Percentiles rank a stretch among this genome's conserved stretches.
Conservation (phyloP, 1,140 invertebrate genomes). For the Phymastichus coffea region DNA sequence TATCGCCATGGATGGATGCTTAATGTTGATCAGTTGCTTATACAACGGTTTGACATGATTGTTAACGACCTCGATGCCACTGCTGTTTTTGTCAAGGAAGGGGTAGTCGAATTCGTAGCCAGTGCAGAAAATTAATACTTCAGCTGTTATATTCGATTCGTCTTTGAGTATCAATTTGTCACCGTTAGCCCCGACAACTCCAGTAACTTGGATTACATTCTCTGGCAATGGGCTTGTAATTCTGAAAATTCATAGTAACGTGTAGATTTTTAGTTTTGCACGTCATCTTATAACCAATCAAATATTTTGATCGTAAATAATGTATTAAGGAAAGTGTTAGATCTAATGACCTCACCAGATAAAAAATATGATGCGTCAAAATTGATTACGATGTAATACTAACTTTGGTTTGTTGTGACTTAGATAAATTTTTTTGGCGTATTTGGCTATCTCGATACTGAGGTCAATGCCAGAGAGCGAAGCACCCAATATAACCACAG, state of each 20-base stretch:
- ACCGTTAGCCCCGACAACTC: slow-evolving; percentile 35
- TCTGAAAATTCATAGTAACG: neutral
- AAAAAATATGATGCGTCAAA: neutral
- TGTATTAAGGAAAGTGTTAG: neutral
- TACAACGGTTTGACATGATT: slow-evolving; percentile 71
- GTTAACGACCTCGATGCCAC: slow-evolving; percentile 61
- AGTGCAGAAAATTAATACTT: slow-evolving; percentile 43
- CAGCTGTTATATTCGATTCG: slow-evolving; percentile 20
- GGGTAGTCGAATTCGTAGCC: slow-evolving; percentile 70
- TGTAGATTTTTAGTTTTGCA: no score
- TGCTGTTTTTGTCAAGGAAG: slow-evolving; percentile 63
- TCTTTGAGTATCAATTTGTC: slow-evolving; percentile 34
- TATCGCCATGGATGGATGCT: slow-evolving; percentile 71
- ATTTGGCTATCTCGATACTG: slow-evolving; percentile 57
- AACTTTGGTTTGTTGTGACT: slow-evolving; percentile 45
- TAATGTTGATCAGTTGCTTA: slow-evolving; percentile 72
- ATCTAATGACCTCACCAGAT: neutral
- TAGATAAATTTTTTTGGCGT: slow-evolving; percentile 54
- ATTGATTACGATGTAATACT: neutral
- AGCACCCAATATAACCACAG: slow-evolving; percentile 67
- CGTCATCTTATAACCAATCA: no score
- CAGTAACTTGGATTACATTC: slow-evolving; percentile 38
- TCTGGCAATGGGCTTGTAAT: slow-evolving; percentile 26
- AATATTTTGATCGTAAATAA: neutral
- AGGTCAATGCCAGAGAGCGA: slow-evolving; percentile 72